These are phyloP conservation scores for Falcaria lacertinaria DNA, from an alignment of 2,888 invertebrate genomes.

Conservation along the genomic window DNA sequence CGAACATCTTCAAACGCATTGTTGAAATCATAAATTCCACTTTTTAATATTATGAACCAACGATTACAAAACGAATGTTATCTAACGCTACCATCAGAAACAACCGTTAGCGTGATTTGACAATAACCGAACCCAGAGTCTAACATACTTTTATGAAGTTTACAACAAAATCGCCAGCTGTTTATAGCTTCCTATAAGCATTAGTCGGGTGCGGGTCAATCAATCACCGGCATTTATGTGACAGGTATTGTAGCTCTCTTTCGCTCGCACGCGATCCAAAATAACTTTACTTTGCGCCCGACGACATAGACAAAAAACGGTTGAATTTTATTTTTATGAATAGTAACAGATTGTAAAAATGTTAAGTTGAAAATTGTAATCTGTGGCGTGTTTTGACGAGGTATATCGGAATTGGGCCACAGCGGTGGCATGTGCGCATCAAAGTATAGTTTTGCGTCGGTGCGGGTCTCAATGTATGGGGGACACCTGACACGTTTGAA, in stretches of 20 bases:
- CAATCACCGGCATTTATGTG: conserved; percentile 75
- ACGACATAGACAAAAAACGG: conserved; percentile 42
- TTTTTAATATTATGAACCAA: conserved; percentile 25
- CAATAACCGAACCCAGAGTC: conserved; percentile 26
- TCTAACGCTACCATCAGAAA: conserved; percentile 26
- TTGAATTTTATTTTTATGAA: conserved; percentile 26
- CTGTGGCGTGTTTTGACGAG: conserved; percentile 28
- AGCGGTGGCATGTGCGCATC: conserved; percentile 33
- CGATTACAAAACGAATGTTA: conserved; percentile 24
- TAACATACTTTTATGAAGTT: conserved; percentile 31
- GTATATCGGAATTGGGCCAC: conserved; percentile 30
- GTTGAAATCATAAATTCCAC: conserved; percentile 20
- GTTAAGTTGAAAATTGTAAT: conserved; percentile 28
- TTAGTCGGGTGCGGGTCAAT: conserved; percentile 72
- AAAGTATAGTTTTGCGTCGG: conserved; percentile 38
- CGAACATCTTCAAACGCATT: conserved; percentile 14
- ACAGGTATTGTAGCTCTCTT: conserved; percentile 59
- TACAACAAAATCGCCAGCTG: conserved; percentile 59
- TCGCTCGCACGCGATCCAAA: conserved; percentile 38
- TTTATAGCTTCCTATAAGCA: conserved; percentile 71
- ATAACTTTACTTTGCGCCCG: conserved; percentile 34
- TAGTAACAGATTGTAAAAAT: conserved; percentile 33
- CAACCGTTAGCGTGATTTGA: conserved; percentile 40
- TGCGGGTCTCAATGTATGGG: conserved; percentile 42
- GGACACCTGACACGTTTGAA: conserved; percentile 69